phyloP scores from a whole-genome alignment of 2,797 vertebrate species.

The Sphenopsis melanotis region DNA sequence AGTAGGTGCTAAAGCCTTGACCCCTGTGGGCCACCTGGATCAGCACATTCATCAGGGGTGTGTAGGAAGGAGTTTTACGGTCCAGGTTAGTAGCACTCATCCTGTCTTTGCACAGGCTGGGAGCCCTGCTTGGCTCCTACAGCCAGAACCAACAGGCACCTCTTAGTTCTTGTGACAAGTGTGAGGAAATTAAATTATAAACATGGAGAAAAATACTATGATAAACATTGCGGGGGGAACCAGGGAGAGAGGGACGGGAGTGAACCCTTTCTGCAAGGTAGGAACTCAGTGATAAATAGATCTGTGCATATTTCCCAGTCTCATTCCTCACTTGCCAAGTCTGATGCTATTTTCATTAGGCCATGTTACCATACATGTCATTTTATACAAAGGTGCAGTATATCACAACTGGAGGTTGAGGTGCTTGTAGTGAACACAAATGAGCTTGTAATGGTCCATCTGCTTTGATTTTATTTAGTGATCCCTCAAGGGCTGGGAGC shows the following conservation, averaged over 20 bases:
- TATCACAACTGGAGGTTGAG: constrained; percentile 74
- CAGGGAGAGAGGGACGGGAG: accelerated
- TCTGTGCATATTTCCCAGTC: constrained; percentile 42
- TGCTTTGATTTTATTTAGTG: constrained; percentile 97
- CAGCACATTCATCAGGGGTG: background rate
- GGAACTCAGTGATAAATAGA: constrained; percentile 66
- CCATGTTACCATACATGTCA: constrained; percentile 69
- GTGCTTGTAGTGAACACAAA: constrained; percentile 90
- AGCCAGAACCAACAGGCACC: background rate
- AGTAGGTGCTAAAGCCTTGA: background rate
- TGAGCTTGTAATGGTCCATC: constrained; percentile 90
- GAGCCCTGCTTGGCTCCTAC: background rate
- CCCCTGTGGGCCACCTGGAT: background rate
- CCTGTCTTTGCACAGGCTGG: background rate
- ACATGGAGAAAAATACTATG: background rate
- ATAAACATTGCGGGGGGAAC: accelerated
- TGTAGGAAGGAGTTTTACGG: background rate
- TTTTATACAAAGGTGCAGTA: constrained; percentile 75
- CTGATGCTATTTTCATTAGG: constrained; percentile 71
- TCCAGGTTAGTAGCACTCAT: background rate
- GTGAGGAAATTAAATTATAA: background rate
- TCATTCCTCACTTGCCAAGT: constrained; percentile 68
- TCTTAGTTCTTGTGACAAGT: background rate
- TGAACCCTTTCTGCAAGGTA: constrained; percentile 20
- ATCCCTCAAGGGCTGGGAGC: constrained; percentile 88